phyloP scores from a whole-genome alignment of 2,888 invertebrate species.

The Ditylenchus weischeri region DNA sequence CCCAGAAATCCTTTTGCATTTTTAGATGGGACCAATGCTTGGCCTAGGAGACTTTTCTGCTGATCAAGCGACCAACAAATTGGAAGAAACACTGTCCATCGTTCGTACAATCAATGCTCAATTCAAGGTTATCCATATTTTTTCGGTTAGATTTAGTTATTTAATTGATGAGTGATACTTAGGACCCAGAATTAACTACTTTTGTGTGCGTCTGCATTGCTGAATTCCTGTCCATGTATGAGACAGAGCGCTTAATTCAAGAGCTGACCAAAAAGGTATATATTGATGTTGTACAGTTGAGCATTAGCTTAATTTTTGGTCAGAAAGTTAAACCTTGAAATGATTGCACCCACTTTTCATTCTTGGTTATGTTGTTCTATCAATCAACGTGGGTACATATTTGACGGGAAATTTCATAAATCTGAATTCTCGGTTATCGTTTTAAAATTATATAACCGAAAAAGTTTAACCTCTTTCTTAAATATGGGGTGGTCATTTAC shows the following conservation, averaged over 20 bases:
- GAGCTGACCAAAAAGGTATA: constrained; percentile 55
- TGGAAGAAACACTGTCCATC: constrained; percentile 88
- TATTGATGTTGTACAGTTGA: not conserved
- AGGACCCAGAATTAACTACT: constrained; percentile 77
- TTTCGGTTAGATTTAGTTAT: not conserved
- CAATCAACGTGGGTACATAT: too few species aligned
- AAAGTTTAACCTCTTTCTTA: too few species aligned
- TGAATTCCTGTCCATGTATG: constrained; percentile 95
- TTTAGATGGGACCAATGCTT: constrained; percentile 31
- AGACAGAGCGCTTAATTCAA: constrained; percentile 94
- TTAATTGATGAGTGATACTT: too few species aligned
- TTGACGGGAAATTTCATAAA: too few species aligned
- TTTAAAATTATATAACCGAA: too few species aligned
- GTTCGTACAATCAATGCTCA: constrained; percentile 94
- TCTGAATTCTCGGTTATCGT: too few species aligned
- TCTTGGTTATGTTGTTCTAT: too few species aligned
- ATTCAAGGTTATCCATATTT: constrained; percentile 80
- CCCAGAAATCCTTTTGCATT: not conserved
- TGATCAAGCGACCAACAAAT: constrained; percentile 69
- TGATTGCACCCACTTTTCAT: too few species aligned
- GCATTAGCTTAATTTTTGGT: not conserved
- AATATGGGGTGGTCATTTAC: too few species aligned
- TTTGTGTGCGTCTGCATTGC: constrained; percentile 99
- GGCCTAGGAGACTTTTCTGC: constrained; percentile 31
- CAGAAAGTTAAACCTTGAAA: too few species aligned